Percentiles rank a stretch among this genome's conserved stretches.
These are phyloP conservation scores for Drosophila formosana DNA, from an alignment of 2,888 invertebrate species.

Conservation along the genomic window DNA sequence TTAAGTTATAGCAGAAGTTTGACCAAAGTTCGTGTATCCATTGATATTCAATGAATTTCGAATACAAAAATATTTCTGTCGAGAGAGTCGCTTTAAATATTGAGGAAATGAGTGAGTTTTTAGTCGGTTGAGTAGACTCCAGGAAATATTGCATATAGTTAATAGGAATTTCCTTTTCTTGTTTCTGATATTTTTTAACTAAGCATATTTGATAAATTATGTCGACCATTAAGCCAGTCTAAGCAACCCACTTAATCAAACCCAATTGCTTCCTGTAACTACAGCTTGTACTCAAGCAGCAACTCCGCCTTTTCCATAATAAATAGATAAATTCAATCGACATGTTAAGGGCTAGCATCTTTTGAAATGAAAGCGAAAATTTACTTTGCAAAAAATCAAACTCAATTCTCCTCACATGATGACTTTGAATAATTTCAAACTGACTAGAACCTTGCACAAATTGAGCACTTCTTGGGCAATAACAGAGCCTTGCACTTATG, in stretches of 20 bases:
- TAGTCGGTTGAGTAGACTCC: neutral
- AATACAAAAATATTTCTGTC: too few relatives aligned
- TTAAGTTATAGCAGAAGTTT: neutral
- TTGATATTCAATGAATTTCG: too few relatives aligned
- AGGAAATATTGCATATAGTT: neutral
- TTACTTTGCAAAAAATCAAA: conserved; percentile 51
- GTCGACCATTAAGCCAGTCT: conserved; percentile 60
- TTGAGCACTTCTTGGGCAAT: conserved; percentile 41
- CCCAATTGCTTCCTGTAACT: conserved; percentile 47
- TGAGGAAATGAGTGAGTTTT: neutral
- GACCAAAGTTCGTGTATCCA: too few relatives aligned
- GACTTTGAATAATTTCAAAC: conserved; percentile 76
- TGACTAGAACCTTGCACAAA: conserved; percentile 60
- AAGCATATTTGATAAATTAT: conserved; percentile 76
- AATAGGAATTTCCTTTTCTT: neutral
- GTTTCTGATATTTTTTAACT: conserved; percentile 57
- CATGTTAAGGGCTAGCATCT: conserved; percentile 17
- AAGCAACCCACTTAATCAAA: conserved; percentile 67
- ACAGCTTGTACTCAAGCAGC: conserved; percentile 18
- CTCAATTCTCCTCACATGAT: conserved; percentile 48
- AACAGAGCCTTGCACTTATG: conserved; percentile 66
- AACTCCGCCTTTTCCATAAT: conserved; percentile 64
- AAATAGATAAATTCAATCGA: conserved; percentile 72
- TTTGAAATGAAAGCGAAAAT: conserved; percentile 66
- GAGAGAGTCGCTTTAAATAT: neutral